phyloP scores from a whole-genome alignment of 2,113 vertebrate genomes.

The Dermatemys mawii region DNA sequence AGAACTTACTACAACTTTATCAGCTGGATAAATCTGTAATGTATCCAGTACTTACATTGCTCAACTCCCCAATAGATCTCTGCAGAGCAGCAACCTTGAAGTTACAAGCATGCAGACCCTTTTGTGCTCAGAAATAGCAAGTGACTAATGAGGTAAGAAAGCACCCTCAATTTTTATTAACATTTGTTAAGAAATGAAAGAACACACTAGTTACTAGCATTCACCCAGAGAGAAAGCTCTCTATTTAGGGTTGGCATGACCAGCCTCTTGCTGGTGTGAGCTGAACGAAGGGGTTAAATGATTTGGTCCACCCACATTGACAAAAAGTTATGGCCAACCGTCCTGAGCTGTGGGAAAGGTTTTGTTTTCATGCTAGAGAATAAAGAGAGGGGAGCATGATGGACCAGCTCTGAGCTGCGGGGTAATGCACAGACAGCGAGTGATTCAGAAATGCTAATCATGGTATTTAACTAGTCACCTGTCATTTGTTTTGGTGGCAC shows the following conservation, averaged over 20 bases:
- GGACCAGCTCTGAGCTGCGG: not conserved
- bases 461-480: not conserved
- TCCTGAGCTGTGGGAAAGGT: not conserved
- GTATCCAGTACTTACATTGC: not conserved
- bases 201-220: not conserved
- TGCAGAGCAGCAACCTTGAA: not conserved
- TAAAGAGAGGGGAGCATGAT: not conserved
- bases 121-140: not conserved
- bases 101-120: not conserved
- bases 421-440: not conserved
- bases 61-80: not conserved
- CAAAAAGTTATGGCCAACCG: not conserved
- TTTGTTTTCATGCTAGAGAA: constrained; percentile 5
- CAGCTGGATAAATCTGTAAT: not conserved
- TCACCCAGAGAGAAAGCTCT: not conserved
- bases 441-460: not conserved
- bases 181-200: not conserved
- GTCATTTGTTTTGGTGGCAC: not conserved
- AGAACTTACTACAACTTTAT: not conserved
- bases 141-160: not conserved
- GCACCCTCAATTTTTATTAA: not conserved
- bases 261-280: not conserved
- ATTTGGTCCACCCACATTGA: constrained; percentile 1
- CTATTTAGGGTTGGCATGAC: not conserved
- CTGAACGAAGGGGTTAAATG: not conserved